Conservation (phyloP, 1,140 invertebrate species). For the Latrodectus geometricus region DNA sequence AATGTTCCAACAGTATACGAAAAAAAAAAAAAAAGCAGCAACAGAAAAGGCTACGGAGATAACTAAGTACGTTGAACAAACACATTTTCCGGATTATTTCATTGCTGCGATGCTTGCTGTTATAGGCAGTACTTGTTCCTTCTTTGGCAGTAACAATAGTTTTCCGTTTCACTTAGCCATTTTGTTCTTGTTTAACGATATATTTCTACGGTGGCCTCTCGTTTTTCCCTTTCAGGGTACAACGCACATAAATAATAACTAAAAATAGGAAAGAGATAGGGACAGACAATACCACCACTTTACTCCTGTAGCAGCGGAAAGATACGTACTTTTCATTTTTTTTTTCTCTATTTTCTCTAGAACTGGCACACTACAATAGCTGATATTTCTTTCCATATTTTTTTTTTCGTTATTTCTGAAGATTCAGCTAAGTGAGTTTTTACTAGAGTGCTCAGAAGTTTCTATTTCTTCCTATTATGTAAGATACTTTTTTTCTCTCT, state of each 20-base stretch:
- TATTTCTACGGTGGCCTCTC: not conserved
- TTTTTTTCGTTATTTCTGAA: not conserved
- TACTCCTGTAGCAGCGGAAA: not conserved
- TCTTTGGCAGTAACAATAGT: not conserved
- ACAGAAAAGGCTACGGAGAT: not conserved
- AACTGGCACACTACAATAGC: not conserved
- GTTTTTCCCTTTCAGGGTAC: not conserved
- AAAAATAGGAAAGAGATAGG: not conserved
- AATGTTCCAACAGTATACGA: not conserved
- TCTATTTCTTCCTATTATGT: not conserved
- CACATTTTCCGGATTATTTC: constrained; percentile 16
- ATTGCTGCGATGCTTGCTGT: constrained; percentile 1
- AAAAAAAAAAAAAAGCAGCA: not conserved
- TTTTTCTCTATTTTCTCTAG: not conserved
- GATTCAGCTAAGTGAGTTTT: not conserved
- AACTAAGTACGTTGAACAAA: constrained; percentile 10
- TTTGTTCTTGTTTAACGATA: not conserved
- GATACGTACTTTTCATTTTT: not conserved
- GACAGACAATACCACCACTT: not conserved
- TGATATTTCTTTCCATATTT: not conserved
- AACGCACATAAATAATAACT: not conserved
- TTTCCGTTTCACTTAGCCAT: not conserved
- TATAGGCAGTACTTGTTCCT: constrained; percentile 1
- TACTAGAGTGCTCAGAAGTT: not conserved
- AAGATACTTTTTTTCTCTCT: not conserved